Percentiles rank a stretch among this genome's conserved stretches.
Conservation (phyloP, 2,113 vertebrate genomes). For the Dendropsophus ebraccatus region DNA sequence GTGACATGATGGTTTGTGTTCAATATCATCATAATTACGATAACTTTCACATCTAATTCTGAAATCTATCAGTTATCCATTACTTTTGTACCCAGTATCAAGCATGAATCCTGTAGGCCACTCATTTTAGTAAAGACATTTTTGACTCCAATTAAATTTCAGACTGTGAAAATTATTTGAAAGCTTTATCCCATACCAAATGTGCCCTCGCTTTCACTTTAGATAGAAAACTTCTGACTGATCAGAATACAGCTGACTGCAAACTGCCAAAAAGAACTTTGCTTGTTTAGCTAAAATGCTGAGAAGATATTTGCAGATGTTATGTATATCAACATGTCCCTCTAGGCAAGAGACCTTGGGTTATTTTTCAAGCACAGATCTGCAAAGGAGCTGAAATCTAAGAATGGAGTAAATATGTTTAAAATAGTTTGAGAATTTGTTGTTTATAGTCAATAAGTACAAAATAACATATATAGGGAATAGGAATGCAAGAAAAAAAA, state of each 20-base stretch:
- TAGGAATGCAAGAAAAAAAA: neutral
- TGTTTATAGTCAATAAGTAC: neutral
- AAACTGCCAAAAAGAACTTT: slow-evolving; percentile 38
- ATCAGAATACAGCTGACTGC: slow-evolving; percentile 23
- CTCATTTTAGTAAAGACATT: neutral
- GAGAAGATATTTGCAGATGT: slow-evolving; percentile 32
- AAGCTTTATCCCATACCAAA: neutral
- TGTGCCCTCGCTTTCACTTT: slow-evolving; percentile 10
- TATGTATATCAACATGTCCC: slow-evolving; percentile 8
- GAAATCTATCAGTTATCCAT: slow-evolving; percentile 47
- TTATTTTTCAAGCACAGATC: slow-evolving; percentile 10
- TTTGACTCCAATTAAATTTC: neutral
- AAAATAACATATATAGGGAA: slow-evolving; percentile 12
- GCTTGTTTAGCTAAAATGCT: slow-evolving; percentile 22
- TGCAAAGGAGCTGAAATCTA: slow-evolving; percentile 2
- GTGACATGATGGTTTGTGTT: too few species aligned
- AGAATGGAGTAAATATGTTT: slow-evolving; percentile 7
- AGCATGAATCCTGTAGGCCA: neutral
- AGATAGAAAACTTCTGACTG: slow-evolving; percentile 18
- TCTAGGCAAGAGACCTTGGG: neutral
- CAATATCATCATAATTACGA: slow-evolving; percentile 49
- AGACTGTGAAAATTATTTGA: neutral
- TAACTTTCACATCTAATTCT: slow-evolving; percentile 50
- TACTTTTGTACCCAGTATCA: slow-evolving; percentile 1
- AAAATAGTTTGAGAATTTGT: neutral